A percentile compares a stretch with the other conserved stretches of the same genome.
These are phyloP conservation scores for Psittacus erithacus DNA, from an alignment of 2,113 vertebrate genomes.

Conservation along the genomic window DNA sequence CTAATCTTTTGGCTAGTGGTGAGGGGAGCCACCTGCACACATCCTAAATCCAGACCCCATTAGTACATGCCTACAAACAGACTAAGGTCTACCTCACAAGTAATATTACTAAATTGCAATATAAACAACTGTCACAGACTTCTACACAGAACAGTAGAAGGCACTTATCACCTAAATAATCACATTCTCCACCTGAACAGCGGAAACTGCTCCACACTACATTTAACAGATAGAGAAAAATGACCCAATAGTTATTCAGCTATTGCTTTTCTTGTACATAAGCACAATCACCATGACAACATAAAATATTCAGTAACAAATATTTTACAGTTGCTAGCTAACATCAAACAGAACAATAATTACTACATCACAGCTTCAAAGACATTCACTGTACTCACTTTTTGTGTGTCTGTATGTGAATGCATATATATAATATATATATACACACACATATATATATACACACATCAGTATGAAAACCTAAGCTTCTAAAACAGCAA, in stretches of 20 bases:
- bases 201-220: neutral
- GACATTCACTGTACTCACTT: slow-evolving; percentile 4
- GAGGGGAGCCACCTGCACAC: neutral
- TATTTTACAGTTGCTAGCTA: slow-evolving; percentile 20
- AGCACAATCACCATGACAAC: slow-evolving; percentile 24
- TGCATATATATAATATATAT: fast-evolving
- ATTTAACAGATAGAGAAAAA: neutral
- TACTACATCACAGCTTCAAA: slow-evolving; percentile 75
- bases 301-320: slow-evolving; percentile 18
- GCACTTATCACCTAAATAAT: neutral
- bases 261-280: neutral
- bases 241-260: neutral
- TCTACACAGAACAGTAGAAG: neutral
- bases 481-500: slow-evolving; percentile 55
- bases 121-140: neutral
- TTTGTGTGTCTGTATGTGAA: neutral
- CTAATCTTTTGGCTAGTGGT: neutral
- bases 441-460: neutral
- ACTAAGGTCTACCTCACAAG: neutral
- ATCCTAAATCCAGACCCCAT: neutral
- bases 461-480: neutral
- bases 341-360: slow-evolving; percentile 74
- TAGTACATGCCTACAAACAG: neutral
- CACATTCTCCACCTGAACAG: neutral
- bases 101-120: neutral